Percentiles rank a stretch among this genome's conserved stretches.
Evolutionary conservation across 2,113 vertebrate species (phyloP).

Genomic region (Phrynosoma platyrhinos): DNA sequence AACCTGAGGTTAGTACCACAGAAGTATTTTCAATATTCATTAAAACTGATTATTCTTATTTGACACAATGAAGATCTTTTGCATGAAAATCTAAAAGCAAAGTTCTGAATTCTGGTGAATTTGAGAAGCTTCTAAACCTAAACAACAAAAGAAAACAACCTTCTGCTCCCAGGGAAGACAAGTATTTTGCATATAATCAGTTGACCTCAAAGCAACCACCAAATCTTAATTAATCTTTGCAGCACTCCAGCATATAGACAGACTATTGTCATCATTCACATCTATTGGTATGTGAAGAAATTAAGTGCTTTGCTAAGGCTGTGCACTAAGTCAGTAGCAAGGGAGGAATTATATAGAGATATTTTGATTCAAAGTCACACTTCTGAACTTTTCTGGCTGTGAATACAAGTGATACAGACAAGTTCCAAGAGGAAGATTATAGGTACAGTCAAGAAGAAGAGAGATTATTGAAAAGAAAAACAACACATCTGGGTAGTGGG

Average conservation of each 20-base stretch:
- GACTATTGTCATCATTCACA: constrained; percentile 8
- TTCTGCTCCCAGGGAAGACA: constrained; percentile 21
- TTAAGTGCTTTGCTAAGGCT: constrained; percentile 32
- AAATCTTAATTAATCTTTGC: constrained; percentile 40
- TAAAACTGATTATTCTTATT: constrained; percentile 40
- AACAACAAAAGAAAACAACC: constrained; percentile 35
- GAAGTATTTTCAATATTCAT: constrained; percentile 46
- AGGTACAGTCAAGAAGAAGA: background rate
- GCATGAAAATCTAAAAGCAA: constrained; percentile 36
- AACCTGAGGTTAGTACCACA: constrained; percentile 34
- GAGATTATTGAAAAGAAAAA: accelerated
- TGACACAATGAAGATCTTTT: constrained; percentile 36
- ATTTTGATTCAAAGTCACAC: background rate
- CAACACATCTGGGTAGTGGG: background rate
- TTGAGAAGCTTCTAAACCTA: constrained; percentile 25
- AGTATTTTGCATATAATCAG: constrained; percentile 9
- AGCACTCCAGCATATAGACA: background rate
- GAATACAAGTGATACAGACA: constrained; percentile 41
- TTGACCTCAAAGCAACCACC: constrained; percentile 38
- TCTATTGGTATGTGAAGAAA: constrained; percentile 14
- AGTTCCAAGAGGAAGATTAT: constrained; percentile 6
- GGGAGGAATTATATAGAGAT: constrained; percentile 20
- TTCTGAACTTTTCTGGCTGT: background rate
- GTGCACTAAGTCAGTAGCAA: background rate
- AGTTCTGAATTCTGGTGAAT: constrained; percentile 26